Conservation (phyloP, 1,140 invertebrate genomes). For the Anoplophora glabripennis region DNA sequence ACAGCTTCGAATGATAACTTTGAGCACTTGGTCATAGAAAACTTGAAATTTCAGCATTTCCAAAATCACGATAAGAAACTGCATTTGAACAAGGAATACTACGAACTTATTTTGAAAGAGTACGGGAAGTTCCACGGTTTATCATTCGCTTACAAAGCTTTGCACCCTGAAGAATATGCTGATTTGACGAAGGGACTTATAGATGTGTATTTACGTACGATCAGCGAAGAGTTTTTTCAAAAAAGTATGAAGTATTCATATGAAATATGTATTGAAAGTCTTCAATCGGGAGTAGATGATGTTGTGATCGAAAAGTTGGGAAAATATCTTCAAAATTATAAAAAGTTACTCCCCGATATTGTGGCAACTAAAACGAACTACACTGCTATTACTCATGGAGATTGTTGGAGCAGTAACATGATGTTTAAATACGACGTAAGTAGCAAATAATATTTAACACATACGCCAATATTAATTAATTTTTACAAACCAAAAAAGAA, state of each 20-base stretch:
- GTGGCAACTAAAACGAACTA: constrained; percentile 22
- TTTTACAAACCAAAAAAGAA: too few relatives aligned
- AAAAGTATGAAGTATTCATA: neutral
- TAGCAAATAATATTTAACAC: neutral
- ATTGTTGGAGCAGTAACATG: constrained; percentile 29
- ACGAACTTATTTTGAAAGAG: neutral
- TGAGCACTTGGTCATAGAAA: neutral
- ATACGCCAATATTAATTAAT: too few relatives aligned
- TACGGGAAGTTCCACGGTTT: constrained; percentile 3
- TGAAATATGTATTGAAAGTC: neutral
- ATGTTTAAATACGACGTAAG: constrained; percentile 27
- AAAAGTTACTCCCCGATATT: constrained; percentile 7
- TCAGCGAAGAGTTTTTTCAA: too few relatives aligned
- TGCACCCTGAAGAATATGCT: neutral
- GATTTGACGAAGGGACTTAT: neutral
- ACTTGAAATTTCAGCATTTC: neutral
- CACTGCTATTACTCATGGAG: constrained; percentile 20
- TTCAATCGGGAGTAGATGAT: neutral
- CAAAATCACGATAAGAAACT: neutral
- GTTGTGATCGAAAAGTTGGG: constrained; percentile 12
- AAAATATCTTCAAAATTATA: neutral
- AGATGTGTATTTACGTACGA: neutral
- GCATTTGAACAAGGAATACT: neutral
- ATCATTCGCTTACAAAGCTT: neutral
- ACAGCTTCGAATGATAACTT: neutral